Evolutionary conservation across 2,888 invertebrate species (phyloP).

Genomic region (Drosophila merina): DNA sequence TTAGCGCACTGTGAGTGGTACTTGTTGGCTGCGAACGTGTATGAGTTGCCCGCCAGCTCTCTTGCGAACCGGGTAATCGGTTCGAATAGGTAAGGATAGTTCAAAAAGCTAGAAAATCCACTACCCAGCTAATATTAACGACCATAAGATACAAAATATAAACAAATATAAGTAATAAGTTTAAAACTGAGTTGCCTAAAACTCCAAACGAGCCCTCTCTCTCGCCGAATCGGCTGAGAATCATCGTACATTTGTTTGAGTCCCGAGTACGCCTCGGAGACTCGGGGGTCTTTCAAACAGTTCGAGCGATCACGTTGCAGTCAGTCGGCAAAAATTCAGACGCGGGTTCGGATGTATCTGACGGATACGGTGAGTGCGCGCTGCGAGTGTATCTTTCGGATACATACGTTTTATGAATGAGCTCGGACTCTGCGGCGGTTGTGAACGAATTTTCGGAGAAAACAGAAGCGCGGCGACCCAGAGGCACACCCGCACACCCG

Average conservation of each 20-base stretch:
- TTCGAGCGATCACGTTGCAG: not conserved
- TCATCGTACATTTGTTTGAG: not conserved
- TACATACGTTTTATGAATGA: slow-evolving; percentile 71
- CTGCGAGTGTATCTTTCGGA: slow-evolving; percentile 33
- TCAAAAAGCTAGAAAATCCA: too few relatives aligned
- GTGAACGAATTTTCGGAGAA: slow-evolving; percentile 70
- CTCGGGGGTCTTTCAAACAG: not conserved
- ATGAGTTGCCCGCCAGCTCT: too few relatives aligned
- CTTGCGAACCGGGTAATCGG: too few relatives aligned
- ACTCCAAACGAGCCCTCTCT: not conserved
- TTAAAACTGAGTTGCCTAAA: too few relatives aligned
- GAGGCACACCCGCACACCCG: slow-evolving; percentile 21
- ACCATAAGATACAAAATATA: too few relatives aligned
- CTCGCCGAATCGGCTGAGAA: not conserved
- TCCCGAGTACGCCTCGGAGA: not conserved
- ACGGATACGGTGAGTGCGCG: slow-evolving; percentile 30
- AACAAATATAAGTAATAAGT: too few relatives aligned
- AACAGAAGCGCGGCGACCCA: slow-evolving; percentile 28
- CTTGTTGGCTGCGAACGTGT: slow-evolving; percentile 2
- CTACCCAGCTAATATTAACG: too few relatives aligned
- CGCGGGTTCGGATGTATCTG: slow-evolving; percentile 7
- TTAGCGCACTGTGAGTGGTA: slow-evolving; percentile 21
- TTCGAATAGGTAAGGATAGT: too few relatives aligned
- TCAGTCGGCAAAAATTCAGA: not conserved
- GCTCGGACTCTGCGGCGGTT: slow-evolving; percentile 51